These are phyloP conservation scores for Nyctibius bracteatus DNA, from an alignment of 2,113 vertebrate genomes.

Conservation along the genomic window DNA sequence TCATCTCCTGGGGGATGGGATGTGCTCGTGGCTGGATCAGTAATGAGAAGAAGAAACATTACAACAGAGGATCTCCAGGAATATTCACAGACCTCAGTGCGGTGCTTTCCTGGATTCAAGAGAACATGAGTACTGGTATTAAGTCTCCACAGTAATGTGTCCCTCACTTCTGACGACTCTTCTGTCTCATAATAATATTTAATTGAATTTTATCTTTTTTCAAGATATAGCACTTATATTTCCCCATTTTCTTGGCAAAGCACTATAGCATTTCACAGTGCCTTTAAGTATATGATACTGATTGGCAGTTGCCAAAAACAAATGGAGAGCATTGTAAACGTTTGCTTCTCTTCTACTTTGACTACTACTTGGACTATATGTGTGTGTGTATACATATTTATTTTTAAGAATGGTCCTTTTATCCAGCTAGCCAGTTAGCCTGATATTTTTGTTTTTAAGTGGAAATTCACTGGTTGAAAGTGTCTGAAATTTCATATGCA, in stretches of 20 bases:
- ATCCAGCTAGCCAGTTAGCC: background rate
- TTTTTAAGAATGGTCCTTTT: background rate
- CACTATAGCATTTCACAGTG: background rate
- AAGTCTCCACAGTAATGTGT: background rate
- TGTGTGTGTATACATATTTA: background rate
- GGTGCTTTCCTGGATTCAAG: conserved; percentile 81
- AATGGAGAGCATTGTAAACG: background rate
- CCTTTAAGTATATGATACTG: background rate
- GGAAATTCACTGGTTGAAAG: background rate
- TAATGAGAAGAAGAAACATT: conserved; percentile 62
- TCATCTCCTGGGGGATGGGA: conserved; percentile 89
- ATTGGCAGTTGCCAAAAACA: background rate
- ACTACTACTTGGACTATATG: background rate
- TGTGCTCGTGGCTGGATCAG: conserved; percentile 83
- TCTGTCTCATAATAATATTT: background rate
- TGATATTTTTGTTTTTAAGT: background rate
- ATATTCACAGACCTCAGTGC: conserved; percentile 81
- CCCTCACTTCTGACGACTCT: background rate
- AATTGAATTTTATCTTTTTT: background rate
- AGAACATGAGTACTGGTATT: conserved; percentile 61
- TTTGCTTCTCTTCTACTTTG: background rate
- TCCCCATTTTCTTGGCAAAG: background rate
- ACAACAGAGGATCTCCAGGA: conserved; percentile 80
- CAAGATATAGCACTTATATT: background rate
- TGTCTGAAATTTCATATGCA: background rate